Percentiles rank a stretch among this genome's conserved stretches.
Conservation (phyloP, 92 coral and sea anemone genomes). For the Porites evermanni region DNA sequence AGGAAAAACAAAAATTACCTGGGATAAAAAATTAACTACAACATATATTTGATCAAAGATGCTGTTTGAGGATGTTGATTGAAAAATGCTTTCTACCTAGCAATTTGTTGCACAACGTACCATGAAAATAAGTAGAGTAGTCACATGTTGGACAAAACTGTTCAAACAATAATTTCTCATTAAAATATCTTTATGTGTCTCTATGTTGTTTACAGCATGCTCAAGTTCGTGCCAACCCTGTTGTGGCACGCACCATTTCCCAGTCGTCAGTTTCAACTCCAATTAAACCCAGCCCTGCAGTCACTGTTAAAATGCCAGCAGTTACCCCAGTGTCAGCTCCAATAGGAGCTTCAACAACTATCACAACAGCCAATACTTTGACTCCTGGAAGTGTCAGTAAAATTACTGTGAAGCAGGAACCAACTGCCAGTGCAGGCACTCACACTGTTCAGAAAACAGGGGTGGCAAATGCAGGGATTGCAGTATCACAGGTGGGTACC, state of each 20-base stretch:
- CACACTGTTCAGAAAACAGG: slow-evolving; percentile 6
- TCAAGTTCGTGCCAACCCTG: slow-evolving; percentile 74
- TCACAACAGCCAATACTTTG: neutral
- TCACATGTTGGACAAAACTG: too few relatives aligned
- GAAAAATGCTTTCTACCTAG: too few relatives aligned
- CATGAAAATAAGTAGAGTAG: too few relatives aligned
- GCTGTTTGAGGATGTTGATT: too few relatives aligned
- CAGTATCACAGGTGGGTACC: slow-evolving; percentile 24
- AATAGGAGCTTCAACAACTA: neutral
- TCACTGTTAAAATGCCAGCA: slow-evolving; percentile 36
- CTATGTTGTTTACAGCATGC: slow-evolving; percentile 31
- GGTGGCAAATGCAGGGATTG: neutral
- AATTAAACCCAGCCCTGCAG: slow-evolving; percentile 45
- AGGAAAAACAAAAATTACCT: too few relatives aligned
- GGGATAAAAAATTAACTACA: too few relatives aligned
- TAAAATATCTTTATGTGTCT: neutral
- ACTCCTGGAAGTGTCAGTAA: slow-evolving; percentile 1
- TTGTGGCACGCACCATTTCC: slow-evolving; percentile 71
- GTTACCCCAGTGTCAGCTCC: slow-evolving; percentile 29
- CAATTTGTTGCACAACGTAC: too few relatives aligned
- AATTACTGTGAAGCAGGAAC: slow-evolving; percentile 9
- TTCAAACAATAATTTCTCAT: neutral
- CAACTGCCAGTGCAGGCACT: slow-evolving; percentile 2
- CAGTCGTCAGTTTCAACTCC: slow-evolving; percentile 54
- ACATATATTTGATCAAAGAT: too few relatives aligned